A percentile compares a stretch with the other conserved stretches of the same genome.
Evolutionary conservation across 2,797 vertebrate genomes (phyloP).

Genomic region (Rousettus madagascariensis): DNA sequence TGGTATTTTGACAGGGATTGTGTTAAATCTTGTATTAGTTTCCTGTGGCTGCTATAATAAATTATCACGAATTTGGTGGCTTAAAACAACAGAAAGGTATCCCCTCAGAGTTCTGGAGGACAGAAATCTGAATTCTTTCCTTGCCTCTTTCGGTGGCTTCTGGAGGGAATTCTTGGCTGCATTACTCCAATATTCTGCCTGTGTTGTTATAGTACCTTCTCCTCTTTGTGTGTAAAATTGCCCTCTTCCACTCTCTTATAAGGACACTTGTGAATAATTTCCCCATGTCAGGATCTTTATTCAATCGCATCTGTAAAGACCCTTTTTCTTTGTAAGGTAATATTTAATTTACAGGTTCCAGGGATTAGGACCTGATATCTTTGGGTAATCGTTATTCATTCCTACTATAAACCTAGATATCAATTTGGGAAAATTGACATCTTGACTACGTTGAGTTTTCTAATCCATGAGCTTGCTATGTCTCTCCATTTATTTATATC

Average conservation of each 20-base stretch:
- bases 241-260: background rate
- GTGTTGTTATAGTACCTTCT: background rate
- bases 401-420: background rate
- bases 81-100: background rate
- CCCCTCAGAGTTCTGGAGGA: background rate
- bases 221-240: background rate
- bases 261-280: background rate
- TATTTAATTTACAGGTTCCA: background rate
- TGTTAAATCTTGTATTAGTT: background rate
- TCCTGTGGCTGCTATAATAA: background rate
- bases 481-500: background rate
- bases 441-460: background rate
- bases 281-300: background rate
- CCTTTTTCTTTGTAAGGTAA: background rate
- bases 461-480: background rate
- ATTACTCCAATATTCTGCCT: background rate
- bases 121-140: background rate
- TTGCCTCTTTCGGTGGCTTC: background rate
- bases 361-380: background rate
- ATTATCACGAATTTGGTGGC: background rate
- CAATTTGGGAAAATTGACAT: background rate
- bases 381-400: background rate
- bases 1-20: background rate
- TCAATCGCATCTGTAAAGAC: background rate
- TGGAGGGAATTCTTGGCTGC: background rate